These are phyloP conservation scores for Archocentrus centrarchus DNA, from an alignment of 2,113 vertebrate genomes.

Conservation along the genomic window DNA sequence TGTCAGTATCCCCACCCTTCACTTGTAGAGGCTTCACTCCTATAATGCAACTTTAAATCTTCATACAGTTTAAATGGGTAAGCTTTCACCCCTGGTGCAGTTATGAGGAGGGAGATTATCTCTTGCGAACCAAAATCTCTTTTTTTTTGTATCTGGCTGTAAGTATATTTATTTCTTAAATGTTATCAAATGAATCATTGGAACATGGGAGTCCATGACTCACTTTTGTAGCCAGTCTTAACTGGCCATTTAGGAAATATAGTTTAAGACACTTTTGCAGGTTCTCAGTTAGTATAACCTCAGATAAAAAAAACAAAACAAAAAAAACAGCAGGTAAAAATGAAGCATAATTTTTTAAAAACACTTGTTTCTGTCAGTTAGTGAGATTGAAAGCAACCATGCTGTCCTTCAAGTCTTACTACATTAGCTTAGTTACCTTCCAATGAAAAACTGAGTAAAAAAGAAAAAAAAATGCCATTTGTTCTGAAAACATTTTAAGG, in stretches of 20 bases:
- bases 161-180: too few relatives aligned
- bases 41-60: not conserved
- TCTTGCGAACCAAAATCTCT: too few relatives aligned
- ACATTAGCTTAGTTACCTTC: constrained; percentile 28
- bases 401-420: constrained; percentile 4
- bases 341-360: not conserved
- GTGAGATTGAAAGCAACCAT: constrained; percentile 27
- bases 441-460: constrained; percentile 36
- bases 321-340: not conserved
- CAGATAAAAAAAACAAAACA: not conserved
- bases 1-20: not conserved
- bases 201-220: not conserved
- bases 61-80: not conserved
- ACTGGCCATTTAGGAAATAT: not conserved
- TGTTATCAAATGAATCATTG: not conserved
- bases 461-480: constrained; percentile 31
- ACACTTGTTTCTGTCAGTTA: constrained; percentile 34
- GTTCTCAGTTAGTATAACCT: not conserved
- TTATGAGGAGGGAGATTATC: too few relatives aligned
- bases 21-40: not conserved
- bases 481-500: constrained; percentile 31
- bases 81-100: not conserved
- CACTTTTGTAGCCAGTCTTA: not conserved
- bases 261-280: not conserved
- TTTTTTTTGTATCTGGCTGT: too few relatives aligned